Evolutionary conservation across 1,140 invertebrate species (phyloP).

Genomic region (Berghia stephanieae): DNA sequence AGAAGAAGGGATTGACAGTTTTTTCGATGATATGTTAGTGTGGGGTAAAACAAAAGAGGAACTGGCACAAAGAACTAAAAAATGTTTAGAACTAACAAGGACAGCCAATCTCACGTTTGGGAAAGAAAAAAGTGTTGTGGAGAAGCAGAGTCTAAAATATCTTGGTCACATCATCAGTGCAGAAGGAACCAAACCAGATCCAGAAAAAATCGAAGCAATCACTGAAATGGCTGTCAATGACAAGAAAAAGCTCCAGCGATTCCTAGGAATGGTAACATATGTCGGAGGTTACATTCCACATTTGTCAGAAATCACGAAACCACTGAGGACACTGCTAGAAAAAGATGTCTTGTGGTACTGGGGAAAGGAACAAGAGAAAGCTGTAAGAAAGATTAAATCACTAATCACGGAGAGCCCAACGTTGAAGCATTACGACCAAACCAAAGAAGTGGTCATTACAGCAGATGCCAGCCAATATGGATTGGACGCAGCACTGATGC

Average conservation of each 20-base stretch:
- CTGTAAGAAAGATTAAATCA: conserved; percentile 31
- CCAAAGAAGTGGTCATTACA: conserved; percentile 32
- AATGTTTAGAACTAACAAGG: conserved; percentile 44
- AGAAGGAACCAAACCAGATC: conserved; percentile 47
- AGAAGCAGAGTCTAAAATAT: conserved; percentile 24
- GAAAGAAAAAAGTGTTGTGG: conserved; percentile 60
- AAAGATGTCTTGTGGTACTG: conserved; percentile 33
- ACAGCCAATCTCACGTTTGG: conserved; percentile 53
- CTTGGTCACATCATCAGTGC: conserved; percentile 33
- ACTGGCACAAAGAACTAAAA: conserved; percentile 38
- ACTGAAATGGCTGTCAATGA: conserved; percentile 50
- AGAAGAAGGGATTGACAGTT: conserved; percentile 40
- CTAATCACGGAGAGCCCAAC: conserved; percentile 28
- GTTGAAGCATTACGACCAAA: conserved; percentile 34
- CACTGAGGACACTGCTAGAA: conserved; percentile 33
- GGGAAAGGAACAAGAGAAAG: conserved; percentile 22
- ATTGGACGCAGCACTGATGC: conserved; percentile 38
- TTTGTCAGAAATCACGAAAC: conserved; percentile 25
- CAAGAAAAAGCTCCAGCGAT: conserved; percentile 13
- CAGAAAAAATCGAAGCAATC: conserved; percentile 50
- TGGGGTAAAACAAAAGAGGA: conserved; percentile 32
- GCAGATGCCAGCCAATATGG: conserved; percentile 41
- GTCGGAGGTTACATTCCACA: conserved; percentile 33
- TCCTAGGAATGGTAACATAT: conserved; percentile 35
- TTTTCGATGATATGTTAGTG: conserved; percentile 45